Evolutionary conservation across 2,113 vertebrate genomes (phyloP), one percentile per base, ranked within the genome.

Genomic region (Tachycineta bicolor): DNA sequence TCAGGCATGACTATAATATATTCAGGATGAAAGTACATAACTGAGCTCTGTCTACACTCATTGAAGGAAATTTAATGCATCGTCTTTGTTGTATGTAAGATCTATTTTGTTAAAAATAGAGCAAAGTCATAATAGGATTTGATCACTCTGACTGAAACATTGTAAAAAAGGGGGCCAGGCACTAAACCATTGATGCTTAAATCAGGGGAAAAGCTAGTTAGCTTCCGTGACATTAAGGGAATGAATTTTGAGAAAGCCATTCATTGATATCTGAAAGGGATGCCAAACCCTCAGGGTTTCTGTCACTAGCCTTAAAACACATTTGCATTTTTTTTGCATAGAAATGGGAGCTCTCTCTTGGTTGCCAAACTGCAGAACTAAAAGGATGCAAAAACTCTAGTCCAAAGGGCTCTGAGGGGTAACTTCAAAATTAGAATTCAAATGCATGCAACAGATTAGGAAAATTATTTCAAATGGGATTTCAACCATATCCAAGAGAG

Each of bases 301-400:
- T 76, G 84, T 90, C 83, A 91, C 79, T 81, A 97, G 94, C 94
- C 89, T 96, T 97, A 96, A 97, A 95, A 84, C 12, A 20, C 69
- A 97, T 97, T 93, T 91, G 82, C 80, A 88, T 97, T 84, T 95
- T 93, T 97, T 96, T 87, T 96, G 87, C 79, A 83, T 93, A 87
- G 96, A 96, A 94, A 91, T 83, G 31, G 95, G 95, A 97, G 93
- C 83, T 81, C 10, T 6, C 33, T 53, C 50, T 55, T 52, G 71
- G 20, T 91, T 95, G 93, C 95, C 96, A 96, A 91, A 58, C 44
- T 83, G 94, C 95, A 97, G 93, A 96, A 94, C 93, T 43, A 31
- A 97, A 96, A 97, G 96, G 94, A 97, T 98, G 94, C 53, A 85
- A 96, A 86, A 96, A 64, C 77, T 84, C 43, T 95, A 89, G 86